A percentile compares a stretch with the other conserved stretches of the same genome.
Conservation (phyloP, 1,140 invertebrate genomes). For the Chironomus tepperi region DNA sequence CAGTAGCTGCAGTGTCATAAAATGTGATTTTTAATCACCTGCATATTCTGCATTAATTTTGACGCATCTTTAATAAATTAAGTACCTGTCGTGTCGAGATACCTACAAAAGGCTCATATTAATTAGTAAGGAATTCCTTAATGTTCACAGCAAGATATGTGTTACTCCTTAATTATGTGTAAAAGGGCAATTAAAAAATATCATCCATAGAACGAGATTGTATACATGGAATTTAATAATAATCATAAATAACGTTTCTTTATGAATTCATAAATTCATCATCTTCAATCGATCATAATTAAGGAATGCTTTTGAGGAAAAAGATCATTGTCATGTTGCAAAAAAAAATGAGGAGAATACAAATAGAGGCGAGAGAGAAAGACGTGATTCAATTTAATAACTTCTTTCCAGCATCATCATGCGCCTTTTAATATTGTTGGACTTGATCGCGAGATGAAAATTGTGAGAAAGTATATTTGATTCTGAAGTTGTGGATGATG, state of each 20-base stretch:
- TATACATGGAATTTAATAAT: not conserved
- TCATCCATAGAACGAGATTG: not conserved
- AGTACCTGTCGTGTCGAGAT: not conserved
- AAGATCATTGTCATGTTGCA: slow-evolving; percentile 3
- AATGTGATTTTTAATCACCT: not conserved
- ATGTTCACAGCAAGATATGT: not conserved
- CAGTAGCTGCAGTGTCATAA: not conserved
- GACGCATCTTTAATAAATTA: not conserved
- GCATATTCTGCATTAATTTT: not conserved
- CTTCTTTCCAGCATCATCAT: not conserved
- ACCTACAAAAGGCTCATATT: not conserved
- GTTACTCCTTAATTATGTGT: not conserved
- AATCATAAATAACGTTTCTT: not conserved
- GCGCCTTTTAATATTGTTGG: no score
- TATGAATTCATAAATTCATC: slow-evolving; percentile 8
- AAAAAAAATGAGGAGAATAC: not conserved
- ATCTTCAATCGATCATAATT: slow-evolving; percentile 14
- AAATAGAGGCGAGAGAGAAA: slow-evolving; percentile 5
- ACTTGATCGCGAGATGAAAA: not conserved
- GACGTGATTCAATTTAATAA: slow-evolving; percentile 14
- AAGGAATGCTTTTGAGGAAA: not conserved
- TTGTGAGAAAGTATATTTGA: not conserved
- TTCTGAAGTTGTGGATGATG: no score
- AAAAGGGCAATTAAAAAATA: not conserved
- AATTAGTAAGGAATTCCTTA: not conserved